Evolutionary conservation across 1,140 invertebrate species (phyloP).

Genomic region (Drosophila murphyi): DNA sequence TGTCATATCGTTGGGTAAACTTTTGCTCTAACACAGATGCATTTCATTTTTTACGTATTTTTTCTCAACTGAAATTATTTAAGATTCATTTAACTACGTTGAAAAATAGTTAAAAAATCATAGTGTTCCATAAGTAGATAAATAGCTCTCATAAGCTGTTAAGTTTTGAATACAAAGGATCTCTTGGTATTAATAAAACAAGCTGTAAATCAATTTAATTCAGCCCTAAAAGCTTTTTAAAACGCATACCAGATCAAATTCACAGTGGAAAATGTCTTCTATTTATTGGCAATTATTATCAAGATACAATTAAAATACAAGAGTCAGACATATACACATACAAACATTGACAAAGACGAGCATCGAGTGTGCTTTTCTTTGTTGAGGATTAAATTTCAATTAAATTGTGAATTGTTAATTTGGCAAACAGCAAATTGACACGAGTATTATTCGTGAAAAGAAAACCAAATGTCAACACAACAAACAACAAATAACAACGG

Average conservation of each 20-base stretch:
- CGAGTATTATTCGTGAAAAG: slow-evolving; percentile 11
- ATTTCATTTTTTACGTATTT: no score
- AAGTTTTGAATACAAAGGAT: no score
- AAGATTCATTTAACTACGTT: no score
- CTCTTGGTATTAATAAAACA: neutral
- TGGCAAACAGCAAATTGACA: slow-evolving; percentile 38
- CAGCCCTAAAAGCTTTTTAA: neutral
- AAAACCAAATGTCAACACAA: slow-evolving; percentile 30
- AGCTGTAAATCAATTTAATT: neutral
- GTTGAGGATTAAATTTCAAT: slow-evolving; percentile 59
- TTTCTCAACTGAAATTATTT: no score
- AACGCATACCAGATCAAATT: neutral
- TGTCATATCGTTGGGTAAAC: no score
- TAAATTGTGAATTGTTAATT: slow-evolving; percentile 40
- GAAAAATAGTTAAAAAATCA: no score
- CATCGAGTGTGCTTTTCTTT: slow-evolving; percentile 36
- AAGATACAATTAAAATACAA: slow-evolving; percentile 33
- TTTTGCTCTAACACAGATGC: no score
- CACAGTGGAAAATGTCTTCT: neutral
- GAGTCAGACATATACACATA: neutral
- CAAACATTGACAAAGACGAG: slow-evolving; percentile 4
- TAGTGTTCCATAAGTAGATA: no score
- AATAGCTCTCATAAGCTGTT: no score
- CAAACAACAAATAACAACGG: slow-evolving; percentile 39
- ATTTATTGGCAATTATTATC: neutral